Conservation (phyloP, 2,888 invertebrate species). For the Pimpla rufipes region DNA sequence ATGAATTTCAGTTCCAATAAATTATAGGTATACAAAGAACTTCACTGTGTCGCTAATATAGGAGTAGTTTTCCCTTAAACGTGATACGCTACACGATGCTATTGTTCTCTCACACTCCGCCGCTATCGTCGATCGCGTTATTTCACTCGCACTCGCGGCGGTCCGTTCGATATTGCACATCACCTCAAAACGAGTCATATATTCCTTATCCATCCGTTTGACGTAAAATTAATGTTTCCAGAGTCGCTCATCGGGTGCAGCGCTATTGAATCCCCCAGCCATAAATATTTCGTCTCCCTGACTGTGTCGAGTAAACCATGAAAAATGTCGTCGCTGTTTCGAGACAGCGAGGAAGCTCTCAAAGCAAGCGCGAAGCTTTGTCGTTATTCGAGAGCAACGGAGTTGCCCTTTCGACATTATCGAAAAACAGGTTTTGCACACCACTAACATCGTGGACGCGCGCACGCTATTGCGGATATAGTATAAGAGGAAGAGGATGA, state of each 20-base stretch:
- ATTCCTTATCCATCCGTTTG: too few species aligned
- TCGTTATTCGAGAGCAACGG: conserved; percentile 63
- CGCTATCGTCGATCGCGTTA: too few species aligned
- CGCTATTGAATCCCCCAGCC: neutral
- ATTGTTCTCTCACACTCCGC: too few species aligned
- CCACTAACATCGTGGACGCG: conserved; percentile 53
- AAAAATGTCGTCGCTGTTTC: neutral
- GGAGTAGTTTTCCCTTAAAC: too few species aligned
- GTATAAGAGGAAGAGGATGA: conserved; percentile 49
- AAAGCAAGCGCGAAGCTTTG: conserved; percentile 42
- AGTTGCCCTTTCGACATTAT: conserved; percentile 75
- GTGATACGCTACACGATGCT: too few species aligned
- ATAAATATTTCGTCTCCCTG: neutral
- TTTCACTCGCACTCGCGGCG: too few species aligned
- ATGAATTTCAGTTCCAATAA: too few species aligned
- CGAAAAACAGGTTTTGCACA: conserved; percentile 77
- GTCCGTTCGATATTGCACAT: too few species aligned
- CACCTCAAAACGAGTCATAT: too few species aligned
- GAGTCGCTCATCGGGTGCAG: neutral
- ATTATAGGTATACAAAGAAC: too few species aligned
- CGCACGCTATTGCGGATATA: conserved; percentile 52
- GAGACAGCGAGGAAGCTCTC: conserved; percentile 10
- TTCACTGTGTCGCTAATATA: too few species aligned
- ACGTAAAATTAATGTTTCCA: too few species aligned
- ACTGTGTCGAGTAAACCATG: neutral